Evolutionary conservation across 2,797 vertebrate genomes (phyloP).

Genomic region (Gila robusta): DNA sequence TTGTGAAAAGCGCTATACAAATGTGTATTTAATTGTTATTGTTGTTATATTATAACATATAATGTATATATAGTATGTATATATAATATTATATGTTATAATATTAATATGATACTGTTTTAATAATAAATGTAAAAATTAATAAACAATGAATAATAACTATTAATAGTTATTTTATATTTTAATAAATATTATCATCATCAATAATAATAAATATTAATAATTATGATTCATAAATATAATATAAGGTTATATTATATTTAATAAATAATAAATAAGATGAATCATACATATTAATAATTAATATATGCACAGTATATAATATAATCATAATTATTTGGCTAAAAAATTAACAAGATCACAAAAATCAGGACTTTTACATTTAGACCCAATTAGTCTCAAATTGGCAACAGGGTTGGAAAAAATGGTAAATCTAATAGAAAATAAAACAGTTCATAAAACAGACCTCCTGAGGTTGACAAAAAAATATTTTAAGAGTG

Average conservation of each 20-base stretch:
- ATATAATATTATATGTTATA: background rate
- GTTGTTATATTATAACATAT: background rate
- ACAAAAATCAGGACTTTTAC: background rate
- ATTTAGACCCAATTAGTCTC: background rate
- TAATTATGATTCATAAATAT: background rate
- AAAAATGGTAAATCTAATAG: background rate
- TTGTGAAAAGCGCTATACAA: too few species aligned
- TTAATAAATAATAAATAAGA: background rate
- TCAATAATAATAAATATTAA: too few species aligned
- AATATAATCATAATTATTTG: background rate
- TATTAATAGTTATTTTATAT: background rate
- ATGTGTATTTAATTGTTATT: background rate
- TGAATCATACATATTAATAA: background rate
- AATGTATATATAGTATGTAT: too few species aligned
- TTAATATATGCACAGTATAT: background rate
- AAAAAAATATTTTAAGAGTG: background rate
- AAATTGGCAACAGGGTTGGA: background rate
- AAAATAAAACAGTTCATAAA: background rate
- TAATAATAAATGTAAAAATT: background rate
- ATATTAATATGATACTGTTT: background rate
- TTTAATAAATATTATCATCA: background rate
- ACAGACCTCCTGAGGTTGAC: conserved; percentile 18
- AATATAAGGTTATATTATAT: background rate
- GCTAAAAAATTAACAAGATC: background rate
- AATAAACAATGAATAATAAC: background rate